Base-by-base conservation (phyloP, 2,888 invertebrate genomes). In the Oscheius sp. region DNA sequence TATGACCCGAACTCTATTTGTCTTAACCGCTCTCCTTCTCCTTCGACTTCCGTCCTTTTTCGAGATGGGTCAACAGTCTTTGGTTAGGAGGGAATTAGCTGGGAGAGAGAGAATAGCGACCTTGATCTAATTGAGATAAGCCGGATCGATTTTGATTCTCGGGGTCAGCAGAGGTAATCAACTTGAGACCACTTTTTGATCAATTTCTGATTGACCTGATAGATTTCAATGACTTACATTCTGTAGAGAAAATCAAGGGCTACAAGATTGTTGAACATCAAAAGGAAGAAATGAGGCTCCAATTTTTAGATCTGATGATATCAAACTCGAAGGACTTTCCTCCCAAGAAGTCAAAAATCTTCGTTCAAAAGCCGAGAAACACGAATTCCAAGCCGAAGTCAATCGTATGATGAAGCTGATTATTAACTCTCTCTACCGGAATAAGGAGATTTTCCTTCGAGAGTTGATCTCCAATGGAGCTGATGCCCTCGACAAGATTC, bases 371-470 rank as follows among this genome's bases (percentile, higher is more conserved):
- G 92, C 96, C 0, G 89, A 89, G 81, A 90, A 90, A 82, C 88
- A 88, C 85, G 86, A 87, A 75, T 97, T 96, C 90, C 94, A 98
- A 90, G 96, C 98, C 0, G 98, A 98, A 89, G 98, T 99, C 20
- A 96, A 96, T 89, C 92, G 97, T 70, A 96, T 99, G 96, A 99
- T 98, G 98, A 99, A 98, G 89, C 91, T 98, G 71, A 98, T 98
- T 88, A 99, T 99, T 87, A 99, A 99, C 89, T 98, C 98, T 8
- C 90, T 98, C 8, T 98, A 98, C 89, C 91, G 95, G 84, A 98
- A 99, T 89, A 98, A 98, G 89, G 98, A 99, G 90, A 93, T 92
- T 68, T 84, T 85, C 78, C 75, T 85, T 15, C 76, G 98, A 86
- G 98, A 98, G 89, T 90, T 98, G 87, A 98, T 98, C 86, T 98